A percentile compares a stretch with the other conserved stretches of the same genome.
These are phyloP conservation scores for Raphicerus campestris DNA, from an alignment of 2,113 vertebrate species.

Conservation along the genomic window DNA sequence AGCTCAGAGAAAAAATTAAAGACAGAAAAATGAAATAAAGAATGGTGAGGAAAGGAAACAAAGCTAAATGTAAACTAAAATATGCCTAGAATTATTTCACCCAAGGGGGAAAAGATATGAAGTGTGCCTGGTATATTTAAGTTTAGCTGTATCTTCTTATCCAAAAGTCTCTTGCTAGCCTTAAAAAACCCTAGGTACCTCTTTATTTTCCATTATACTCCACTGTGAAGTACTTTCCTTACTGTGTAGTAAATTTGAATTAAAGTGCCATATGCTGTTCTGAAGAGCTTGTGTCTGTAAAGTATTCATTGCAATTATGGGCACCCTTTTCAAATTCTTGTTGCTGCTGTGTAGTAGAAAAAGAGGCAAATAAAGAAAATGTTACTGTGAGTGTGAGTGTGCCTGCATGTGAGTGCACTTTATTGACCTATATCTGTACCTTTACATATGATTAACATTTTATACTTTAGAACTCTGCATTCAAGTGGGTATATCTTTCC, in stretches of 20 bases:
- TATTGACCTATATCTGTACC: neutral
- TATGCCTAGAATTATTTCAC: neutral
- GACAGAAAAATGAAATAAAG: neutral
- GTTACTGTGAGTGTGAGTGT: neutral
- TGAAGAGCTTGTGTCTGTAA: constrained; percentile 27
- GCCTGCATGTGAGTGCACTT: neutral
- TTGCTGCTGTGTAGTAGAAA: neutral
- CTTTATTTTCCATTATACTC: constrained; percentile 31
- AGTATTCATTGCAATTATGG: neutral
- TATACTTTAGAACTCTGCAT: neutral
- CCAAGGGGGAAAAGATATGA: neutral
- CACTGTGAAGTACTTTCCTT: constrained; percentile 5
- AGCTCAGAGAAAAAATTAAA: neutral
- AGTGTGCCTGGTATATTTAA: neutral
- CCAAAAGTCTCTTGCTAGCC: neutral
- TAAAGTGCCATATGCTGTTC: constrained; percentile 45
- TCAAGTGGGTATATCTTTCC: neutral
- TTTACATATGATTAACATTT: neutral
- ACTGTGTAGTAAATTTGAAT: constrained; percentile 47
- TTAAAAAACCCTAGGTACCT: neutral
- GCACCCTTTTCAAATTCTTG: neutral
- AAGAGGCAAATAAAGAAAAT: neutral
- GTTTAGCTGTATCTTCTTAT: neutral
- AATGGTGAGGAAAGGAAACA: neutral
- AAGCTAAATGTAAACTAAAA: neutral